Conservation (phyloP, 2,888 invertebrate genomes). For the Diplazon laetatorius region DNA sequence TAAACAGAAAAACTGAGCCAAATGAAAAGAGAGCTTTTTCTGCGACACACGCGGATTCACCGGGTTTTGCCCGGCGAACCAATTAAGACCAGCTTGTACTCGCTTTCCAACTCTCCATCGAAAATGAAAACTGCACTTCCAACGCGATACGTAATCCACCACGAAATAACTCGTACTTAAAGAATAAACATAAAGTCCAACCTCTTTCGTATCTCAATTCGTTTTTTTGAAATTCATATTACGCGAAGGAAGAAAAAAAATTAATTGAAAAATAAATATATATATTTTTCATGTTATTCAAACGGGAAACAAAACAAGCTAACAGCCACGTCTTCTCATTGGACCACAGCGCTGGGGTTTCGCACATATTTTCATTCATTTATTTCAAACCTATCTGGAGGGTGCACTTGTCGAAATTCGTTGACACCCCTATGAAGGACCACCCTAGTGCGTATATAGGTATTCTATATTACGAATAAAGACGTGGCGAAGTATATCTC, state of each 20-base stretch:
- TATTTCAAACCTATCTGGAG: no score
- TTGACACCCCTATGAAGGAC: no score
- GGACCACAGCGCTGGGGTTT: no score
- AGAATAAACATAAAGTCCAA: not conserved
- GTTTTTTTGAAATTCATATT: not conserved
- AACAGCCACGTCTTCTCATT: no score
- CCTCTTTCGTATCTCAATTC: not conserved
- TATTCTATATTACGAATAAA: no score
- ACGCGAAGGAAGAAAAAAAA: not conserved
- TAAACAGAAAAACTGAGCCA: not conserved
- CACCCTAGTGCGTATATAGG: no score
- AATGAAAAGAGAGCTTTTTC: not conserved
- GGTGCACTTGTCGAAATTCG: no score
- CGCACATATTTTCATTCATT: no score
- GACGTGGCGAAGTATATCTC: no score
- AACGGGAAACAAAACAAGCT: no score
- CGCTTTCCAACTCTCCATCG: not conserved
- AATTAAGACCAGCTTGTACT: not conserved
- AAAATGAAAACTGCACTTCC: not conserved
- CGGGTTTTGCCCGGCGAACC: not conserved
- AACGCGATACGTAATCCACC: not conserved
- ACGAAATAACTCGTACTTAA: not conserved
- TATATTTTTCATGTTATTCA: no score
- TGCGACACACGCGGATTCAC: not conserved
- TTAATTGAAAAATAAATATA: not conserved